Base-by-base conservation (phyloP, 2,888 invertebrate species). In the Trilocha varians region DNA sequence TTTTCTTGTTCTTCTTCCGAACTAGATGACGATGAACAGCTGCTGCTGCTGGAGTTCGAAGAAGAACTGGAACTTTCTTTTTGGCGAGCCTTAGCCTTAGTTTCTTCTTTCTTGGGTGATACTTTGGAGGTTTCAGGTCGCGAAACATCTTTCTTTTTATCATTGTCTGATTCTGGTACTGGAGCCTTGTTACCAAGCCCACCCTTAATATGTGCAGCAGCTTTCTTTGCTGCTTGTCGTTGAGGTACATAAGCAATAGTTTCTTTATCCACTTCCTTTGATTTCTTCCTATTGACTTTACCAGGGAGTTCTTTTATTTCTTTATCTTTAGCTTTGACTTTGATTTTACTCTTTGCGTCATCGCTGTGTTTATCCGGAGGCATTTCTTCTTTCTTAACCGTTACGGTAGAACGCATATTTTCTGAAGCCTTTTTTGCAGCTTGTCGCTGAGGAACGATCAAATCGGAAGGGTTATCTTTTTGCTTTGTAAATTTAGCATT, bases 361-460 rank as follows among this genome's bases (percentile, higher is more conserved):
- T 25, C 25, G 5, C 3, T 5, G 11, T 56, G 70, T 56, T 78
- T 83, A 15, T 82, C 79, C 13, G 52, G 41, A 16, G 50, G 43
- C n/a, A 57, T 44, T 44, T 80, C 84, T 17, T 87, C 78, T 60
- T 86, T 75, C 47, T 80, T 83, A 9, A 76, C 73, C 4, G 76
- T 79, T 52, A 88, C 91, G 37, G 89, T 91, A 14, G 89, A 90
- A 46, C 89, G 91, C 89, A 96, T 91, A 63, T 93, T 95, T 73
- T 96, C 95, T 1, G 94, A 93, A 1, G 96, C 96, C 66, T 95
- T 96, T 70, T 95, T 96, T 16, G 96, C 96, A 17, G 96, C 96
- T 76, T 95, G 94, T 40, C 96, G 86, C 67, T 96, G 96, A 2
- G 96, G 96, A 34, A 96, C 96, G 50, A 96, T 95, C 40, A 95